Evolutionary conservation across 2,888 invertebrate genomes (phyloP).

Genomic region (Spilosoma lubricipeda): DNA sequence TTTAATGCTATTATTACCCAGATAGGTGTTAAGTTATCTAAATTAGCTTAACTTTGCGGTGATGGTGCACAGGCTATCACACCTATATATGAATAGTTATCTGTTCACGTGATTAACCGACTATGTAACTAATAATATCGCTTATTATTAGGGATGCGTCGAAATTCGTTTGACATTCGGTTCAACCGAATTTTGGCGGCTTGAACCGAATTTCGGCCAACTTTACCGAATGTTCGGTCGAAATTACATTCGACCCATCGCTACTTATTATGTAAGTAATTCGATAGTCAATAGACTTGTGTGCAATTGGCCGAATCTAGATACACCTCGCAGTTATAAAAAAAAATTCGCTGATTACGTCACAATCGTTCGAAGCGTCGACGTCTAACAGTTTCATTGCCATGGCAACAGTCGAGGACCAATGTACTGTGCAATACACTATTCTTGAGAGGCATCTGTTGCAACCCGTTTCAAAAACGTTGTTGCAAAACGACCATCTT

Average conservation of each 20-base stretch:
- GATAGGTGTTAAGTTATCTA: conserved; percentile 2
- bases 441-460: conserved; percentile 23
- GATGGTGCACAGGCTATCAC: not conserved
- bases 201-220: too few relatives aligned
- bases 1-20: not conserved
- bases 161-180: too few relatives aligned
- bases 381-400: conserved; percentile 46
- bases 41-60: not conserved
- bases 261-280: too few relatives aligned
- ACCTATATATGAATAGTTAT: not conserved
- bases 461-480: conserved; percentile 16
- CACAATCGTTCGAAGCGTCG: conserved; percentile 22
- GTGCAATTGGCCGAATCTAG: not conserved
- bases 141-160: not conserved
- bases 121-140: not conserved
- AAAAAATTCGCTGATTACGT: conserved; percentile 10
- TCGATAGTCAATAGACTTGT: not conserved
- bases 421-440: conserved; percentile 50
- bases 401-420: conserved; percentile 50
- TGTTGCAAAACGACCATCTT: conserved; percentile 1
- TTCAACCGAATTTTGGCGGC: too few relatives aligned
- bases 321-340: conserved; percentile 1
- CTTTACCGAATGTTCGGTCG: too few relatives aligned
- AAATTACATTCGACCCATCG: too few relatives aligned
- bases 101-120: not conserved